Conservation (phyloP, 2,797 vertebrate species). For the Crax fasciolata region DNA sequence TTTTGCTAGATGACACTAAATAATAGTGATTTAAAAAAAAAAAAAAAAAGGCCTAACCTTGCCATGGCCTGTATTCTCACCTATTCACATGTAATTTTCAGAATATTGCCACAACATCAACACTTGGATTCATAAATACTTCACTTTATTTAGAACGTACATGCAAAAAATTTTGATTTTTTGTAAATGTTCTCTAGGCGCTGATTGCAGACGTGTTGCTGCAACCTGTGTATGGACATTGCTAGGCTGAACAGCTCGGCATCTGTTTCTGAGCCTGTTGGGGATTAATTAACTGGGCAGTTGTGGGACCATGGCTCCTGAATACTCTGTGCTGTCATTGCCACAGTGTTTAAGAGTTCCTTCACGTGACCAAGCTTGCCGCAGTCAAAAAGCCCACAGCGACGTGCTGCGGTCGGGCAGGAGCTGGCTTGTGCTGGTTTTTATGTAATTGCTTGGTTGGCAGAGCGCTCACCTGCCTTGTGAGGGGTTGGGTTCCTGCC, state of each 20-base stretch:
- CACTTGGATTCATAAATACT: neutral
- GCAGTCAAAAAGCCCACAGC: neutral
- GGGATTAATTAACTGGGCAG: neutral
- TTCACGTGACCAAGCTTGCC: neutral
- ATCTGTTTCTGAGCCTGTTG: neutral
- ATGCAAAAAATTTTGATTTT: neutral
- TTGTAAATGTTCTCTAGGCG: neutral
- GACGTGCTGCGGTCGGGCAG: neutral
- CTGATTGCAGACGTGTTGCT: neutral
- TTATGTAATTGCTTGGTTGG: neutral
- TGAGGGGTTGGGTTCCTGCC: neutral
- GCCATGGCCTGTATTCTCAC: neutral
- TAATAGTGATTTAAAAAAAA: neutral
- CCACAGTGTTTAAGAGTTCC: neutral
- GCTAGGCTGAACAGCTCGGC: neutral
- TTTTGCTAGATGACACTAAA: neutral
- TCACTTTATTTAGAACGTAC: neutral
- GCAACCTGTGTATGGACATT: rapidly evolving
- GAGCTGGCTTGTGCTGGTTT: neutral
- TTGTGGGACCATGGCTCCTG: neutral
- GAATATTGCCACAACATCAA: neutral
- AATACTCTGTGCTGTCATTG: neutral
- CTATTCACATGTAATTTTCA: neutral
- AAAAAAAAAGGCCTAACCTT: neutral
- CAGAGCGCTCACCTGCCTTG: rapidly evolving